These are phyloP conservation scores for Coracopsis vasa DNA, from an alignment of 2,113 vertebrate genomes.

Conservation along the genomic window DNA sequence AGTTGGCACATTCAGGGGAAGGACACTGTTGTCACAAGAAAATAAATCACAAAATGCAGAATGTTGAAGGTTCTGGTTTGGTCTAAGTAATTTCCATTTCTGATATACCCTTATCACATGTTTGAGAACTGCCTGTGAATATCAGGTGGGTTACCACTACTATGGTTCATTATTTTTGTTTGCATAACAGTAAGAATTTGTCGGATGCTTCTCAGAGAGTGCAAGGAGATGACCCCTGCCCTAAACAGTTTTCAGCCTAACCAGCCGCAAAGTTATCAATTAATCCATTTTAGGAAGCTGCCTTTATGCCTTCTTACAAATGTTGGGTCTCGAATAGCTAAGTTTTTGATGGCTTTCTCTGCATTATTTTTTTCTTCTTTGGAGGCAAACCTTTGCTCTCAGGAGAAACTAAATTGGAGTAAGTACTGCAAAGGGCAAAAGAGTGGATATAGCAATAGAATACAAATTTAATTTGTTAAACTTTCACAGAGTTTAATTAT, in stretches of 20 bases:
- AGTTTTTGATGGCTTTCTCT: neutral
- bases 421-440: neutral
- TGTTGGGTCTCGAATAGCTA: neutral
- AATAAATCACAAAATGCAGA: neutral
- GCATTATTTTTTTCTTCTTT: neutral
- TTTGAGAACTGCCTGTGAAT: constrained; percentile 1
- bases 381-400: neutral
- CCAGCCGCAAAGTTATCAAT: neutral
- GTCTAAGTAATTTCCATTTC: neutral
- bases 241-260: neutral
- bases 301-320: neutral
- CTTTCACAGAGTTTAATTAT: neutral
- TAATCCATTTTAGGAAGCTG: neutral
- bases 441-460: neutral
- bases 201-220: neutral
- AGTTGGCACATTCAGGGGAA: neutral
- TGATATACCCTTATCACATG: neutral
- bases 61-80: neutral
- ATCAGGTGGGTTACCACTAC: neutral
- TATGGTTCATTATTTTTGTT: neutral
- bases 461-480: neutral
- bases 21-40: rapidly evolving
- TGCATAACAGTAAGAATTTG: neutral
- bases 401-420: neutral
- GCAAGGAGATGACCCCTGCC: neutral